Evolutionary conservation across 35 echinoderm and acorn worm genomes (phyloP).

Genomic region (Amphiura filiformis): DNA sequence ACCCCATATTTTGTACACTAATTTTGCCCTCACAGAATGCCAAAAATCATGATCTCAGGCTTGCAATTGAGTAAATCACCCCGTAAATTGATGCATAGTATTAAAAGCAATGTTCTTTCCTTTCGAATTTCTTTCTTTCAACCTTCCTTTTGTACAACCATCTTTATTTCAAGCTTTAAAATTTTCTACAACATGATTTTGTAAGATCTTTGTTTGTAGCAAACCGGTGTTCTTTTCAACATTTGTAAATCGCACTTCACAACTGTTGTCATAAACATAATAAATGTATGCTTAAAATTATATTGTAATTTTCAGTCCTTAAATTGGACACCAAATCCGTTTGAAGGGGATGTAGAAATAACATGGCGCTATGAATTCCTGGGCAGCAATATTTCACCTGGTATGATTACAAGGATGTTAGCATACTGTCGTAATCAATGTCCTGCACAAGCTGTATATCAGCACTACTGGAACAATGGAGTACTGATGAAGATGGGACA

Average conservation of each 20-base stretch:
- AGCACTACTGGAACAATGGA: constrained; percentile 71
- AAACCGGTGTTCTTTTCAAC: too few relatives aligned
- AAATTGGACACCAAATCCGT: constrained; percentile 69
- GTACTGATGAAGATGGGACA: constrained; percentile 79
- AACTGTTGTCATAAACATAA: constrained; percentile 31
- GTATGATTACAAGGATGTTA: constrained; percentile 51
- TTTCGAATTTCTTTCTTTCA: too few relatives aligned
- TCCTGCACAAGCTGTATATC: constrained; percentile 33
- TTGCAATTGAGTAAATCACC: too few relatives aligned
- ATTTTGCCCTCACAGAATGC: too few relatives aligned
- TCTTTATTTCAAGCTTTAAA: too few relatives aligned
- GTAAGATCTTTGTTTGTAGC: too few relatives aligned
- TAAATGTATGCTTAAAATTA: constrained; percentile 28
- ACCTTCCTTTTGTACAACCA: too few relatives aligned
- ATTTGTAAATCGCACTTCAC: not conserved
- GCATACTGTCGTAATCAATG: constrained; percentile 48
- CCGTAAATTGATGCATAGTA: too few relatives aligned
- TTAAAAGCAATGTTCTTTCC: too few relatives aligned
- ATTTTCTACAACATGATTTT: too few relatives aligned
- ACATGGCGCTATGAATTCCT: constrained; percentile 58
- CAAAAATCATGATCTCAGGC: too few relatives aligned
- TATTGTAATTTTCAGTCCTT: constrained; percentile 41
- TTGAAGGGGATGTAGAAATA: constrained; percentile 58
- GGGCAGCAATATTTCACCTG: constrained; percentile 33
- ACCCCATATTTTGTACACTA: too few relatives aligned